A percentile compares a stretch with the other conserved stretches of the same genome.
Conservation (phyloP, 2,888 invertebrate genomes). For the Spisula subtruncata region DNA sequence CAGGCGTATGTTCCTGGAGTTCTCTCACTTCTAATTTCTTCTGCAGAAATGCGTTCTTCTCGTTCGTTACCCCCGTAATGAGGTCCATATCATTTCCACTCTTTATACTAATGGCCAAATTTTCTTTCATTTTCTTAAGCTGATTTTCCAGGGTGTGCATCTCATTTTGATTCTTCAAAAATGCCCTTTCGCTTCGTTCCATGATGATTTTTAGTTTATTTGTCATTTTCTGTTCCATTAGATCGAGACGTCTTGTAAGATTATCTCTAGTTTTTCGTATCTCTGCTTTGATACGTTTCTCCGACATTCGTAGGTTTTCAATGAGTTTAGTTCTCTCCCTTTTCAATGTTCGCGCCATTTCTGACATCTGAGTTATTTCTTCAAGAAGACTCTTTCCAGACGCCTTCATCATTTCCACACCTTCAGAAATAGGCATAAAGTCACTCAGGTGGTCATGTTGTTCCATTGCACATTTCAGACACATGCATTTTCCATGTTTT, state of each 20-base stretch:
- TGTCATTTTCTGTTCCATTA: constrained; percentile 59
- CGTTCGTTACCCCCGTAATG: constrained; percentile 49
- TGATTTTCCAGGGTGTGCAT: constrained; percentile 56
- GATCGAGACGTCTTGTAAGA: constrained; percentile 58
- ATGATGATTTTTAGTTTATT: constrained; percentile 54
- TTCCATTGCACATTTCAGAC: constrained; percentile 68
- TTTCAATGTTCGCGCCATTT: constrained; percentile 50
- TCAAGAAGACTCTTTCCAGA: constrained; percentile 53
- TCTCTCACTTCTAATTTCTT: constrained; percentile 36
- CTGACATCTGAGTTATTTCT: constrained; percentile 50
- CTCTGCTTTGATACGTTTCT: constrained; percentile 52
- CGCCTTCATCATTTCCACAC: constrained; percentile 52
- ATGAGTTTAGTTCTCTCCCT: constrained; percentile 43
- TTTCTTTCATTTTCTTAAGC: constrained; percentile 57
- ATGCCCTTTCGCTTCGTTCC: constrained; percentile 46
- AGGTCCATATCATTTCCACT: constrained; percentile 44
- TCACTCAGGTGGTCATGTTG: constrained; percentile 63
- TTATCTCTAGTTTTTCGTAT: constrained; percentile 54
- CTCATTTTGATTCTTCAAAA: constrained; percentile 52
- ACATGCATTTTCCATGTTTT: constrained; percentile 61
- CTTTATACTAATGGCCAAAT: constrained; percentile 45
- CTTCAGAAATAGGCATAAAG: constrained; percentile 68
- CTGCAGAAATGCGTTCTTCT: constrained; percentile 52
- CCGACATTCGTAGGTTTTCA: constrained; percentile 51
- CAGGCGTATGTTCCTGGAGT: constrained; percentile 46